A percentile compares a stretch with the other conserved stretches of the same genome.
Evolutionary conservation across 2,888 invertebrate species (phyloP).

Genomic region (Nymphalis c-album): DNA sequence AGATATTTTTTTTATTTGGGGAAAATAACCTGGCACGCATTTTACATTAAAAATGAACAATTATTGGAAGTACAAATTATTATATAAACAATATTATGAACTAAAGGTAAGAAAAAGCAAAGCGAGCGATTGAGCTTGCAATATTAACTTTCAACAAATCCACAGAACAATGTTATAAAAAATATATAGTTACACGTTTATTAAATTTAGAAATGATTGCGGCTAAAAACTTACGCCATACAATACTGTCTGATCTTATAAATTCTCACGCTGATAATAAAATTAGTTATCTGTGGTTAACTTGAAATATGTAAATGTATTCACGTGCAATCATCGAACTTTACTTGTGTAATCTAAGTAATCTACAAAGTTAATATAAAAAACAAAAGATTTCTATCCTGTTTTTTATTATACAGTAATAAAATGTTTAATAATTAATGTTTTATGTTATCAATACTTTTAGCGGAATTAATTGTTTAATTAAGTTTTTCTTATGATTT

Average conservation of each 20-base stretch:
- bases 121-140: not conserved
- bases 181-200: not conserved
- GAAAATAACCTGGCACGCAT: no score
- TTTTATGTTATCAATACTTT: no score
- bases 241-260: conserved; percentile 13
- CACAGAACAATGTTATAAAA: not conserved
- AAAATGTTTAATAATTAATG: no score
- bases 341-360: not conserved
- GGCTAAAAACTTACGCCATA: conserved; percentile 6
- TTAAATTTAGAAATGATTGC: conserved; percentile 20
- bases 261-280: conserved; percentile 25
- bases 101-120: not conserved
- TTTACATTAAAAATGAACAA: no score
- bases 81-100: no score
- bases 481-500: no score
- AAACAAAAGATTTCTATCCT: not conserved
- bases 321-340: not conserved
- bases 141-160: not conserved
- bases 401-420: no score
- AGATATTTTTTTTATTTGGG: no score
- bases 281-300: conserved; percentile 10
- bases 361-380: not conserved
- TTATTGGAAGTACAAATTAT: no score
- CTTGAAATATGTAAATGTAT: conserved; percentile 4
- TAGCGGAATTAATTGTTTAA: no score